These are phyloP conservation scores for Tylochromis polylepis DNA, from an alignment of 2,113 vertebrate genomes.

Conservation along the genomic window DNA sequence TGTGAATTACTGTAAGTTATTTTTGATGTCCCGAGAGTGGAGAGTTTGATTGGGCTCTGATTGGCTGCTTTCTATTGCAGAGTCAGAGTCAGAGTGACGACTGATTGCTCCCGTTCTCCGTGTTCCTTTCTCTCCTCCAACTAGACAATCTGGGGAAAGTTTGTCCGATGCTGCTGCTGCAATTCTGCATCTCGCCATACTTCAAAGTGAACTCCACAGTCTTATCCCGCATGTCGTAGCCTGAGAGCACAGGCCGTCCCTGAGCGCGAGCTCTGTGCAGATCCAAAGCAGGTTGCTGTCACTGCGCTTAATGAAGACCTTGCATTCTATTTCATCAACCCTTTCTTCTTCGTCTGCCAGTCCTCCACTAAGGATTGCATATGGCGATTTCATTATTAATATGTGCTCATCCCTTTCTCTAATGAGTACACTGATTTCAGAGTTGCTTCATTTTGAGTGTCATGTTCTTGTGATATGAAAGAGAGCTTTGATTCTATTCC, in stretches of 20 bases:
- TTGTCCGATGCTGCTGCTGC: constrained; percentile 33
- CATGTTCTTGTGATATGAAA: background rate
- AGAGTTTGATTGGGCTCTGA: constrained; percentile 56
- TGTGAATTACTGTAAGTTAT: constrained; percentile 43
- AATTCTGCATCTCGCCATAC: constrained; percentile 2
- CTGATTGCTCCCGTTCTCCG: constrained; percentile 26
- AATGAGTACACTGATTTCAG: constrained; percentile 40
- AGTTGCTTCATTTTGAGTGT: constrained; percentile 7
- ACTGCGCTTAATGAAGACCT: constrained; percentile 63
- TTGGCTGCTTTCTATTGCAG: constrained; percentile 48
- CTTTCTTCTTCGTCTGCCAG: constrained; percentile 31
- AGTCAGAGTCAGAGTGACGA: constrained; percentile 38
- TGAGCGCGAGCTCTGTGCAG: constrained; percentile 17
- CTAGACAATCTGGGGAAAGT: constrained; percentile 34
- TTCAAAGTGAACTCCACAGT: constrained; percentile 49
- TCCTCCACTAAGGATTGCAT: constrained; percentile 15
- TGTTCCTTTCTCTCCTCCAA: constrained; percentile 1
- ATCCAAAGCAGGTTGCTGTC: constrained; percentile 47
- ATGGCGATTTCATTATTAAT: constrained; percentile 39
- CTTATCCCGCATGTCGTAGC: background rate
- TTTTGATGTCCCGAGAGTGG: constrained; percentile 23
- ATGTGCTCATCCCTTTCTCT: constrained; percentile 38
- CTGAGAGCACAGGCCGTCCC: constrained; percentile 41
- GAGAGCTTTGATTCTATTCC: background rate
- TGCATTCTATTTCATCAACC: constrained; percentile 70